Base-by-base conservation (phyloP, 64 coral and sea anemone species). In the Cladopsammia gracilis region DNA sequence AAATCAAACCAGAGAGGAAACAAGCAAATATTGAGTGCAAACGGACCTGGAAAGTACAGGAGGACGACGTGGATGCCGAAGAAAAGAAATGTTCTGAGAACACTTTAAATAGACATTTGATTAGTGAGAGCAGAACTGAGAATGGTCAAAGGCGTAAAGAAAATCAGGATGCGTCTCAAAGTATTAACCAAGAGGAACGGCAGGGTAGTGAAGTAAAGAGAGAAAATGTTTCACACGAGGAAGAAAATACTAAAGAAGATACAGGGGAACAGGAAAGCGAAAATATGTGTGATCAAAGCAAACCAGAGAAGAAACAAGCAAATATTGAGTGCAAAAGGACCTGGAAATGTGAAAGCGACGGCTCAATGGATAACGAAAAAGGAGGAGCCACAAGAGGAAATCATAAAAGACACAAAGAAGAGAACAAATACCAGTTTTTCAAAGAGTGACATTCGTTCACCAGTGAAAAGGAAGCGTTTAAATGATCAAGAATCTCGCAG, bases 221-320 rank as follows among this genome's bases (percentile, higher is more conserved):
- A 70, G 67, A 70, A 24, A 70, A 70, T 70, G 67, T 70, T 16
- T 70, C 67, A 70, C n/a, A 22, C 18, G 22, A 70, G 67, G 22
- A 70, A 70, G 67, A 44, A 22, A 70, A 22, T 20, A 24, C 20
- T 20, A 6, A 70, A 16, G 22, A 20, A 70, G 67, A 73, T 46
- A 73, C 6, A 45, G 8, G 70, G 4, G 4, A 46, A 25, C 15
- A 7, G 8, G 34, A 73, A 73, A 45, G 15, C 8, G 44, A 73
- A 73, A 45, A 34, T 34, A 34, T 46, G 9, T 46, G 14, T 73
- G 70, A 46, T 7, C 7, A 11, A 73, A 14, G 8, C 8, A 73
- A 46, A 73, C 70, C 9, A 73, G 70, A 73, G 34, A 73, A 14
- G 8, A 44, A 73, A 73, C 9, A 7, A 46, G 70, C 34, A 34